Evolutionary conservation across 2,888 invertebrate genomes (phyloP).

Genomic region (Folsomia candida): DNA sequence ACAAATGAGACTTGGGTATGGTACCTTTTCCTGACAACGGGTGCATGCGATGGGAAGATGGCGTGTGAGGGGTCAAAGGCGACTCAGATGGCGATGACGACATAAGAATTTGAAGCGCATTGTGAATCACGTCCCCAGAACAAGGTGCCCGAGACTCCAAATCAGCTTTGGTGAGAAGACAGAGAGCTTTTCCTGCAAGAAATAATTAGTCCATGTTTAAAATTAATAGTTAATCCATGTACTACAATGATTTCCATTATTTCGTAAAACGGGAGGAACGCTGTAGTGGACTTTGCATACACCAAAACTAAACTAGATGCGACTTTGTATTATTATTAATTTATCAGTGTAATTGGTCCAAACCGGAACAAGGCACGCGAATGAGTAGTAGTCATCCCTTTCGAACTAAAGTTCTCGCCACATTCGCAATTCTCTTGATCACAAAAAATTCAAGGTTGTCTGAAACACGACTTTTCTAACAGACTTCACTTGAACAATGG

Average conservation of each 20-base stretch:
- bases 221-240: no score
- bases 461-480: background rate
- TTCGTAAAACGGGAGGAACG: no score
- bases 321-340: background rate
- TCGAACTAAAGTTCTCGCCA: no score
- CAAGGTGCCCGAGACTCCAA: conserved; percentile 87
- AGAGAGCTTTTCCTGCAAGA: conserved; percentile 76
- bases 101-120: conserved; percentile 83
- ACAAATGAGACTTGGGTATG: background rate
- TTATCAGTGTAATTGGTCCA: no score
- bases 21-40: conserved; percentile 41
- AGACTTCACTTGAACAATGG: no score
- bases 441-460: conserved; percentile 10
- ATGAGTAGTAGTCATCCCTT: background rate
- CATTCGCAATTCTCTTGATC: background rate
- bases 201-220: conserved; percentile 8
- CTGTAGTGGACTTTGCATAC: no score
- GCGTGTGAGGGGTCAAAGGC: conserved; percentile 51
- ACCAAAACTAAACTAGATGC: background rate
- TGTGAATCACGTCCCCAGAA: conserved; percentile 90
- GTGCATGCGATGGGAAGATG: conserved; percentile 47
- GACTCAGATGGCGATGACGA: conserved; percentile 47
- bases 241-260: no score
- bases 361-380: background rate
- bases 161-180: conserved; percentile 83